Base-by-base conservation (phyloP, 64 coral and sea anemone genomes). In the Anthopleura sola region DNA sequence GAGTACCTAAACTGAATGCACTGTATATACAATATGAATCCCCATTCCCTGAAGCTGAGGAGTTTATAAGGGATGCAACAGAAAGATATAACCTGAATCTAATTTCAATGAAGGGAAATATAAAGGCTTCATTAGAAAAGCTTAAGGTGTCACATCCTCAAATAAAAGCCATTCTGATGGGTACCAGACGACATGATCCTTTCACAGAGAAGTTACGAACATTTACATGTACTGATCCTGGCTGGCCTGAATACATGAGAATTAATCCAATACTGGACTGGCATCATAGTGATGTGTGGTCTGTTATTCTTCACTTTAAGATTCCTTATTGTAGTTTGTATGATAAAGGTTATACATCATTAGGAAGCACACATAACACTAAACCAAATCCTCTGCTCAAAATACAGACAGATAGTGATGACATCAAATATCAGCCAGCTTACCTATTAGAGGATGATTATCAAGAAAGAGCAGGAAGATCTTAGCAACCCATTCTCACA, bases 191-290 rank as follows among this genome's bases (percentile, higher is more conserved):
- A 58, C 97, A 95, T 62, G 97, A 99, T 47, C 97, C 97, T 13
- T 99, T 95, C 85, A 88, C 92, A 48, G 93, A 99, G 39, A 92
- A 57, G 74, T 55, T 99, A 10, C 86, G 82, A 26, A 83, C 90
- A 47, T 99, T 99, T 40, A 94, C 97, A 82, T 86, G 85, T 26
- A 99, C 97, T 44, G 97, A 99, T 82, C 87, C 83, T 28, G 93
- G 85, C 24, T 99, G 97, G 97, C 97, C 97, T 55, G 78, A 87
- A 44, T 95, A 95, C 84, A 94, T 90, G 87, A 99, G 97, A 50
- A 82, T 99, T 36, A 99, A 99, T 77, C 97, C 97, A 84, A 99
- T 99, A 57, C 90, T 99, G 34, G 93, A 99, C 55, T 99, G 97
- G 97, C 86, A 89, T 85, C 90, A 95, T 75, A 78, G 89, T 5